These are phyloP conservation scores for Ylistrum balloti DNA, from an alignment of 1,140 invertebrate species.

Conservation along the genomic window DNA sequence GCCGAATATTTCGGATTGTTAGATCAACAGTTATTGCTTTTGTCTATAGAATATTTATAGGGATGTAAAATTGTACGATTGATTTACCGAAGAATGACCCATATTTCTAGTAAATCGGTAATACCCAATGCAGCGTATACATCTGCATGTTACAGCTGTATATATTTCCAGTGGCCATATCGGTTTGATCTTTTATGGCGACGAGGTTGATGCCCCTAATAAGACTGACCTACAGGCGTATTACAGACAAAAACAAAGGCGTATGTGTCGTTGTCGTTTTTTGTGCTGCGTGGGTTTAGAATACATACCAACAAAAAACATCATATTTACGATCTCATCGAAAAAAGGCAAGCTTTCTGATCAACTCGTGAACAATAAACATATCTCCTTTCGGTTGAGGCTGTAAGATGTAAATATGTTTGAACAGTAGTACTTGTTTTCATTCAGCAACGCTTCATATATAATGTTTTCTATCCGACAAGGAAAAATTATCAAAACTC, in stretches of 20 bases:
- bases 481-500: too few relatives aligned
- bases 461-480: too few relatives aligned
- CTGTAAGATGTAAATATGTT: too few relatives aligned
- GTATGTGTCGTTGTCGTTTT: not conserved
- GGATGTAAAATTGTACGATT: not conserved
- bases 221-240: not conserved
- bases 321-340: too few relatives aligned
- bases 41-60: conserved; percentile 29
- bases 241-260: not conserved
- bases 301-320: not conserved
- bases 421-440: too few relatives aligned
- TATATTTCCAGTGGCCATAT: not conserved
- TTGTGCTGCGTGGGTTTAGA: conserved; percentile 1
- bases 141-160: not conserved
- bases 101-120: not conserved
- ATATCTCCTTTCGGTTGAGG: too few relatives aligned
- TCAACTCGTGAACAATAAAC: too few relatives aligned
- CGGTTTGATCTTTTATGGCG: not conserved
- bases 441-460: too few relatives aligned
- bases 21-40: not conserved
- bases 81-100: not conserved
- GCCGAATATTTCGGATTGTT: conserved; percentile 16
- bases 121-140: not conserved
- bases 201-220: not conserved
- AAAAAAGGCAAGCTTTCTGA: too few relatives aligned